phyloP scores from a whole-genome alignment of 1,140 invertebrate species.

The Trinorchestia longiramus region DNA sequence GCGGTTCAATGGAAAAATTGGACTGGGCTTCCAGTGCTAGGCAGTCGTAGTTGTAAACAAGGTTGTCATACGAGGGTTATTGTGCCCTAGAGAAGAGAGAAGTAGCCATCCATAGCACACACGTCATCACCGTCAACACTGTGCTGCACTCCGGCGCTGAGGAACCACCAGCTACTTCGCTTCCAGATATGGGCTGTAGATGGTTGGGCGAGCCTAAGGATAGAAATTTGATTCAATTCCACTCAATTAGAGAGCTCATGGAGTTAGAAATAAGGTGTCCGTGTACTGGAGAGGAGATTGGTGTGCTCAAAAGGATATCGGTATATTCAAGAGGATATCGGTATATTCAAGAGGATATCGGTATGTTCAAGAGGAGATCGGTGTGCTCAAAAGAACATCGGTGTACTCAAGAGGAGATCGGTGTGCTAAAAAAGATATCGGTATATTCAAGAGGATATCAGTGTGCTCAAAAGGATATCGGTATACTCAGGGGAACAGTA shows the following conservation, averaged over 20 bases:
- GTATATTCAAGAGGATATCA: too few species aligned
- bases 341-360: background rate
- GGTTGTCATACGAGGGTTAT: background rate
- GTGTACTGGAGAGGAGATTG: background rate
- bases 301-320: background rate
- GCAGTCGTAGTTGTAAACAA: background rate
- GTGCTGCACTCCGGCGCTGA: background rate
- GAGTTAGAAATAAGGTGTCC: too few species aligned
- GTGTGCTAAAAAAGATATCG: background rate
- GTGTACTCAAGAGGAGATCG: background rate
- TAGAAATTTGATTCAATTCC: background rate
- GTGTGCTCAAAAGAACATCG: background rate
- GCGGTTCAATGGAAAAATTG: background rate
- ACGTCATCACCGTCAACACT: background rate
- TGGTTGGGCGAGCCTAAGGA: background rate
- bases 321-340: background rate
- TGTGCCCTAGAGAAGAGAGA: background rate
- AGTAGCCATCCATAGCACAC: background rate
- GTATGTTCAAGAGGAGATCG: background rate
- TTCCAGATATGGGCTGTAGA: background rate
- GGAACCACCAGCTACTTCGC: background rate
- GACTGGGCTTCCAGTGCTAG: background rate
- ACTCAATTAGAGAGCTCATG: background rate
- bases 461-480: too few species aligned
- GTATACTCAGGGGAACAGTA: too few species aligned